Conservation (phyloP, 2,797 vertebrate genomes). For the Potorous gilbertii region DNA sequence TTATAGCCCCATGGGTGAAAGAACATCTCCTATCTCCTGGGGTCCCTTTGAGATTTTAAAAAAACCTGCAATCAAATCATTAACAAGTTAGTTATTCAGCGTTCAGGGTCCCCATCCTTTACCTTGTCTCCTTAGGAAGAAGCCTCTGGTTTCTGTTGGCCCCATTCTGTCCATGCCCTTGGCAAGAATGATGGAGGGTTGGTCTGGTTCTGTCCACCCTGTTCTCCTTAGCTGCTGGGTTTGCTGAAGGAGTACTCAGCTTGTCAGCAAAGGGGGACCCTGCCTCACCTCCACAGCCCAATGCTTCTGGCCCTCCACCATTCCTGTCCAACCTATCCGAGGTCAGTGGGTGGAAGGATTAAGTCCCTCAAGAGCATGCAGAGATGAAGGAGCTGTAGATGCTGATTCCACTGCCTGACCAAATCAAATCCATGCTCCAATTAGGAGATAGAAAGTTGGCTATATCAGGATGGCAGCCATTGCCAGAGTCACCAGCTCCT, state of each 20-base stretch:
- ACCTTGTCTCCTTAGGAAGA: constrained; percentile 87
- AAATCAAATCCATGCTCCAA: neutral
- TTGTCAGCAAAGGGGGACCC: constrained; percentile 35
- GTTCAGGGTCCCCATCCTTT: constrained; percentile 86
- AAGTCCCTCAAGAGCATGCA: constrained; percentile 63
- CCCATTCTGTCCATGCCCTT: neutral
- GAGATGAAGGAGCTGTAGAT: neutral
- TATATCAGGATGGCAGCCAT: neutral
- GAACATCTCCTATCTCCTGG: constrained; percentile 87
- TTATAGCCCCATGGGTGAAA: constrained; percentile 92
- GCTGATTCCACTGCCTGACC: neutral
- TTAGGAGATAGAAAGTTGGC: neutral
- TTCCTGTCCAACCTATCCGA: neutral
- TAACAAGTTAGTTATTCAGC: constrained; percentile 90
- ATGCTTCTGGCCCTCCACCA: constrained; percentile 8
- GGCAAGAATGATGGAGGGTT: constrained; percentile 25
- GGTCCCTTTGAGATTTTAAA: constrained; percentile 92
- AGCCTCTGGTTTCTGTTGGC: constrained; percentile 81
- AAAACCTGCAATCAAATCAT: constrained; percentile 93
- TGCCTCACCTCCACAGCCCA: neutral
- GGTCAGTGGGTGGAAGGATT: neutral
- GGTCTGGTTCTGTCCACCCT: neutral
- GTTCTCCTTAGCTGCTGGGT: neutral
- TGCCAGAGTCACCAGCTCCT: constrained; percentile 48
- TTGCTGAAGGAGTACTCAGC: constrained; percentile 24